phyloP scores from a whole-genome alignment of 2,113 vertebrate species.

The Gallinago undulata region DNA sequence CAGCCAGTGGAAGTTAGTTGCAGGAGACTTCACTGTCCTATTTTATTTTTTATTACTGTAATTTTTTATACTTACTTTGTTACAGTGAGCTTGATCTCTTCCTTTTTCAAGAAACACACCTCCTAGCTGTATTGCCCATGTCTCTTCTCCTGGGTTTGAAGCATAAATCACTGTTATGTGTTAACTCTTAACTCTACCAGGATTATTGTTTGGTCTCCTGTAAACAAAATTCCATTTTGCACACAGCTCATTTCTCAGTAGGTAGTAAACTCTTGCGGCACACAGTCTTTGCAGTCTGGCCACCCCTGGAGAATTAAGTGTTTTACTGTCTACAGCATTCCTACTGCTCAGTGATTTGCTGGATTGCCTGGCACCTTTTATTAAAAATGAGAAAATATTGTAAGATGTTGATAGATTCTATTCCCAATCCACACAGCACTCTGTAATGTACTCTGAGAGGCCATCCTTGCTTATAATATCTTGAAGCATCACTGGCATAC shows the following conservation, averaged over 20 bases:
- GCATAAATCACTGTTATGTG: not conserved
- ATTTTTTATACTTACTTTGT: not conserved
- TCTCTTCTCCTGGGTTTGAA: not conserved
- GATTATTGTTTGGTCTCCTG: not conserved
- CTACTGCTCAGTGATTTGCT: not conserved
- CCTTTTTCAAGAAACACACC: not conserved
- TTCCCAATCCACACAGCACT: not conserved
- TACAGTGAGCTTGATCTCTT: not conserved
- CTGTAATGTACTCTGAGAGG: not conserved
- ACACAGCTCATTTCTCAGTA: not conserved
- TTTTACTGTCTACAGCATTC: not conserved
- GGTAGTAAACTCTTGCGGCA: not conserved
- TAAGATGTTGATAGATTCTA: not conserved
- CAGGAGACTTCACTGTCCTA: not conserved
- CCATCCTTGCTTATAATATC: not conserved
- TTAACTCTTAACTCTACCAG: not conserved
- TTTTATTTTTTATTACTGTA: not conserved
- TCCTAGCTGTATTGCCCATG: not conserved
- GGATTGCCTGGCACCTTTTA: not conserved
- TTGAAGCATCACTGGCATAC: not conserved
- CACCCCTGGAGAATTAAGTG: not conserved
- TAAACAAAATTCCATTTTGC: not conserved
- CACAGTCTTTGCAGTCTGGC: not conserved
- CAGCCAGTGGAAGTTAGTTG: not conserved
- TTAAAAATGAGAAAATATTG: not conserved